Conservation (phyloP, 2,888 invertebrate genomes). For the Drosophila gaucha region DNA sequence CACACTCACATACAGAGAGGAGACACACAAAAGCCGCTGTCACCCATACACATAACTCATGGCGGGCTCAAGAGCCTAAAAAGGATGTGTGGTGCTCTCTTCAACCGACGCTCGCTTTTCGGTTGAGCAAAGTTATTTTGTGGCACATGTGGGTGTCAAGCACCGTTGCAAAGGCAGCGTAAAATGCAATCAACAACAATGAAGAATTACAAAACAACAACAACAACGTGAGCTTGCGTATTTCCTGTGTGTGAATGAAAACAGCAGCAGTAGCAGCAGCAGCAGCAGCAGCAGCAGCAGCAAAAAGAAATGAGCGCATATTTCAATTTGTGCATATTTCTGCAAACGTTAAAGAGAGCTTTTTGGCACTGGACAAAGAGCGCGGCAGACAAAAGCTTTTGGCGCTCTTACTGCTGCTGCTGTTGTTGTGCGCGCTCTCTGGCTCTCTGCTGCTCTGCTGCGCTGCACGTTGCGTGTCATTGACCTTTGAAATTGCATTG, state of each 20-base stretch:
- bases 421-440: conserved; percentile 32
- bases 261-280: conserved; percentile 32
- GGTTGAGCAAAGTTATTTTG: conserved; percentile 57
- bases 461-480: conserved; percentile 69
- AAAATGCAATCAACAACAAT: conserved; percentile 76
- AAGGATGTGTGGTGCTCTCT: conserved; percentile 16
- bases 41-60: conserved; percentile 33
- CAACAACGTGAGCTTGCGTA: conserved; percentile 62
- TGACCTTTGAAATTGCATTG: conserved; percentile 80
- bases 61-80: conserved; percentile 24
- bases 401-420: conserved; percentile 20
- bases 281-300: conserved; percentile 5
- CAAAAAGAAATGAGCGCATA: conserved; percentile 42
- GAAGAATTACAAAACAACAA: conserved; percentile 57
- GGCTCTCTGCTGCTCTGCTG: conserved; percentile 35
- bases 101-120: conserved; percentile 2
- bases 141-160: conserved; percentile 73
- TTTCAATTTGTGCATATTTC: conserved; percentile 52
- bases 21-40: conserved; percentile 12
- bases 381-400: conserved; percentile 41
- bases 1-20: conserved; percentile 15
- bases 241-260: conserved; percentile 77
- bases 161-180: conserved; percentile 42
- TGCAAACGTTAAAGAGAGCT: conserved; percentile 46
- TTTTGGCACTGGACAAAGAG: conserved; percentile 26